These are phyloP conservation scores for Oegoconia quadripuncta DNA, from an alignment of 2,888 invertebrate species.

Conservation along the genomic window DNA sequence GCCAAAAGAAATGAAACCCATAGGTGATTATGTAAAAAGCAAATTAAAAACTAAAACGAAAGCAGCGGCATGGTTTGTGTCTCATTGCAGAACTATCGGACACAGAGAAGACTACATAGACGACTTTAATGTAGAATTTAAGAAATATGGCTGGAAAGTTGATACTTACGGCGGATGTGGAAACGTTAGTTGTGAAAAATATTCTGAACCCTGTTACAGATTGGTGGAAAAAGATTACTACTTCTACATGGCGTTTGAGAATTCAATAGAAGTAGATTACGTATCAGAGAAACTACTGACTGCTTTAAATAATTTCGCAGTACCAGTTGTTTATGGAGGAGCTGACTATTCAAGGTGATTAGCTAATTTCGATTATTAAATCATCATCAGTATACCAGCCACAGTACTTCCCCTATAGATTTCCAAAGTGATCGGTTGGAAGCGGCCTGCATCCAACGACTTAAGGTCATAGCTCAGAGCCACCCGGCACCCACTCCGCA, in stretches of 20 bases:
- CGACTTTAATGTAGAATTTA: conserved; percentile 19
- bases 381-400: no score
- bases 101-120: conserved; percentile 22
- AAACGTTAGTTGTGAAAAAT: not conserved
- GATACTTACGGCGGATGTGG: conserved; percentile 35
- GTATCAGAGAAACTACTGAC: conserved; percentile 35
- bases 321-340: conserved; percentile 82
- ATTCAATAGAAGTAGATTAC: conserved; percentile 31
- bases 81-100: conserved; percentile 27
- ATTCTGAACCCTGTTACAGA: not conserved
- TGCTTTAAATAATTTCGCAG: conserved; percentile 68
- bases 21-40: conserved; percentile 20
- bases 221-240: conserved; percentile 28
- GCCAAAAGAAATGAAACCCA: conserved; percentile 21
- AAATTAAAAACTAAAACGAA: conserved; percentile 28
- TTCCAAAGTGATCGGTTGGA: no score
- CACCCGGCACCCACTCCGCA: no score
- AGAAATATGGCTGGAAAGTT: conserved; percentile 18
- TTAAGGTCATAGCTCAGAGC: no score
- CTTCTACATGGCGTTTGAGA: conserved; percentile 37
- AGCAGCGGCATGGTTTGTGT: conserved; percentile 36
- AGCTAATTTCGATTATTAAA: no score
- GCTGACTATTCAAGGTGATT: conserved; percentile 49
- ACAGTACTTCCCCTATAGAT: no score
- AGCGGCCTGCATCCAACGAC: no score